Evolutionary conservation across 1,140 invertebrate species (phyloP).

Genomic region (Caenorhabditis tropicalis): DNA sequence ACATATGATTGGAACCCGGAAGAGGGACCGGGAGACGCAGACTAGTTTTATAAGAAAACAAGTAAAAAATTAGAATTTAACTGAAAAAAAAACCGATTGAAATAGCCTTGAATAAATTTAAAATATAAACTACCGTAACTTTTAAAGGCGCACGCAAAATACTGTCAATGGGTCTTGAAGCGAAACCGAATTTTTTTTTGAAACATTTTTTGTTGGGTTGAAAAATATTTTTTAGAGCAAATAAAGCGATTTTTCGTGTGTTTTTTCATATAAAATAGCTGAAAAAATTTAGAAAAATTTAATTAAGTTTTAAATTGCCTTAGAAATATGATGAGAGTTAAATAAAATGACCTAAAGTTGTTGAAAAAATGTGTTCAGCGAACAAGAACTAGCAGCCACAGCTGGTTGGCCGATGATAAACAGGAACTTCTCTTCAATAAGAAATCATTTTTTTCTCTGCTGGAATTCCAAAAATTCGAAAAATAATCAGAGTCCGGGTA

Average conservation of each 20-base stretch:
- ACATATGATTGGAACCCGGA: conserved; percentile 21
- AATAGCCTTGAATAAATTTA: neutral
- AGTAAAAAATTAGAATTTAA: neutral
- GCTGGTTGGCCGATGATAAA: too few relatives aligned
- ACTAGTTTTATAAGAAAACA: neutral
- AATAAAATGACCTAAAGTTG: too few relatives aligned
- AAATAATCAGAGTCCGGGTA: too few relatives aligned
- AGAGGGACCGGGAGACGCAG: neutral
- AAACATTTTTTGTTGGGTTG: neutral
- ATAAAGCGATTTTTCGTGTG: neutral
- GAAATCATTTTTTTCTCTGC: too few relatives aligned
- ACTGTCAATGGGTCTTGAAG: neutral
- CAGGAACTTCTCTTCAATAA: too few relatives aligned
- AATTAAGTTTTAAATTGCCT: too few relatives aligned
- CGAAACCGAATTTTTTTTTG: neutral
- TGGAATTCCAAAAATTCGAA: neutral
- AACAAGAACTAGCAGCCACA: too few relatives aligned
- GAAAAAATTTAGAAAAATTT: too few relatives aligned
- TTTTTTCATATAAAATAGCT: too few relatives aligned
- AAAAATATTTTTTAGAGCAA: too few relatives aligned
- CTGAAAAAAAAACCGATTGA: neutral
- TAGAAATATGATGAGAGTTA: too few relatives aligned
- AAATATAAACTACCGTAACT: neutral
- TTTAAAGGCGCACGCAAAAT: conserved; percentile 18
- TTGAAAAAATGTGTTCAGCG: too few relatives aligned